Evolutionary conservation across 2,113 vertebrate genomes (phyloP), one percentile per base, ranked within the genome.

Genomic region (Bubo scandiacus): DNA sequence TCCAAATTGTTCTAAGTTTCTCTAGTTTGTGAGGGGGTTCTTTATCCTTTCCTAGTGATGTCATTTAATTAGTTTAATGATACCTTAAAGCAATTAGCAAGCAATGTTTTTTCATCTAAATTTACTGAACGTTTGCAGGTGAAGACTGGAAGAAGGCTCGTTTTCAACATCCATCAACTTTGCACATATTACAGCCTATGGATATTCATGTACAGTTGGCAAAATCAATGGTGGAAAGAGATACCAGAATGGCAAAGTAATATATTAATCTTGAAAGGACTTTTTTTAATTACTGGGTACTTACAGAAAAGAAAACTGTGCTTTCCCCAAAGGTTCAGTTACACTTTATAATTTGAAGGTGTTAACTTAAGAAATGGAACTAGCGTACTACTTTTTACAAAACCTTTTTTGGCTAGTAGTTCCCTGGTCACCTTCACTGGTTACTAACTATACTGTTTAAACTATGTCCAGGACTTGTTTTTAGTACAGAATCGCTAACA

Each of bases 201-300:
- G 99, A 99, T 97, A 98, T 99, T 94, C 98, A 98, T 1, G 83
- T 99, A 17, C 98, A 99, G 83, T 77, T 99, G 92, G 99, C 98
- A 79, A 99, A 99, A 96, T 99, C 99, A 5, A 99, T 99, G 99
- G 99, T 99, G 88, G 99, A 99, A 52, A 99, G 98, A 93, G 99
- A 99, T 57, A 73, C 96, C 84, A 97, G 99, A 84, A 99, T 99
- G 99, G 97, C 99, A 78, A 99, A 98, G 99, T 99, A 96, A 97
- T 47, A 49, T n/a, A 73, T 86, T 91, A 27, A 59, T 63, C 13
- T 42, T 84, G 32, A 79, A 59, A 96, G 25, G 13, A 16, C 12
- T 85, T 1, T 68, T 91, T 61, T 43, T 32, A 63, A 43, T 72
- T 91, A 23, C 21, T 67, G 12, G 49, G 15, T 77, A 47, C n/a